Percentiles rank a stretch among this genome's conserved stretches.
Conservation (phyloP, 2,113 vertebrate genomes). For the Scomber colias region DNA sequence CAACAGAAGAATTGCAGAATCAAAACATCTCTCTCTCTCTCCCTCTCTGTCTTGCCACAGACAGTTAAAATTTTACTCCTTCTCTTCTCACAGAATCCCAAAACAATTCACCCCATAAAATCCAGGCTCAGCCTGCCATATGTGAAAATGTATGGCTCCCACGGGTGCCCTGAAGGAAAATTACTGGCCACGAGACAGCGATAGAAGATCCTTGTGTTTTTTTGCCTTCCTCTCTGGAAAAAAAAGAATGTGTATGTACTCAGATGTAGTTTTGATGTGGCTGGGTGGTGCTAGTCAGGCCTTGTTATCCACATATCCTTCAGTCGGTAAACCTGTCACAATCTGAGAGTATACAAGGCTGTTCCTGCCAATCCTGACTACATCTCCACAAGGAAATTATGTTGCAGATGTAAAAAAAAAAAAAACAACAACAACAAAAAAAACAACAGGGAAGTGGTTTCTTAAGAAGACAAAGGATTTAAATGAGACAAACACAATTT, state of each 20-base stretch:
- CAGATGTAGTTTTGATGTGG: slow-evolving; percentile 57
- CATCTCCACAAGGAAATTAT: slow-evolving; percentile 27
- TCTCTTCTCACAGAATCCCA: slow-evolving; percentile 73
- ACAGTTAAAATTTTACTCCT: slow-evolving; percentile 69
- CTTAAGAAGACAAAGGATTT: slow-evolving; percentile 16
- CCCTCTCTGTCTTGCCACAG: slow-evolving; percentile 50
- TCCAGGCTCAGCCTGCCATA: slow-evolving; percentile 67
- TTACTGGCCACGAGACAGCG: slow-evolving; percentile 64
- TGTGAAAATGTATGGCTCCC: slow-evolving; percentile 77
- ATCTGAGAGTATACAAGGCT: slow-evolving; percentile 10
- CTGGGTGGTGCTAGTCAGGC: slow-evolving; percentile 53
- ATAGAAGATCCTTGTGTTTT: slow-evolving; percentile 69
- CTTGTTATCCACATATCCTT: slow-evolving; percentile 57
- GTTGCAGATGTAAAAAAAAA: background rate
- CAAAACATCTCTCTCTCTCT: slow-evolving; percentile 31
- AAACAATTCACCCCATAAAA: slow-evolving; percentile 77
- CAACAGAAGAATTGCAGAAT: slow-evolving; percentile 26
- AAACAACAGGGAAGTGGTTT: slow-evolving; percentile 20
- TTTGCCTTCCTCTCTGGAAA: slow-evolving; percentile 45
- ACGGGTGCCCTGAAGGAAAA: slow-evolving; percentile 67
- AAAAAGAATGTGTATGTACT: slow-evolving; percentile 36
- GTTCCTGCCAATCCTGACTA: slow-evolving; percentile 31
- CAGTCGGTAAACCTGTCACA: slow-evolving; percentile 61
- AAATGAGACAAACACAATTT: slow-evolving; percentile 4
- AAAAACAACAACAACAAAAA: no score